These are phyloP conservation scores for Gasteruption jaculator DNA, from an alignment of 2,888 invertebrate species.

Conservation along the genomic window DNA sequence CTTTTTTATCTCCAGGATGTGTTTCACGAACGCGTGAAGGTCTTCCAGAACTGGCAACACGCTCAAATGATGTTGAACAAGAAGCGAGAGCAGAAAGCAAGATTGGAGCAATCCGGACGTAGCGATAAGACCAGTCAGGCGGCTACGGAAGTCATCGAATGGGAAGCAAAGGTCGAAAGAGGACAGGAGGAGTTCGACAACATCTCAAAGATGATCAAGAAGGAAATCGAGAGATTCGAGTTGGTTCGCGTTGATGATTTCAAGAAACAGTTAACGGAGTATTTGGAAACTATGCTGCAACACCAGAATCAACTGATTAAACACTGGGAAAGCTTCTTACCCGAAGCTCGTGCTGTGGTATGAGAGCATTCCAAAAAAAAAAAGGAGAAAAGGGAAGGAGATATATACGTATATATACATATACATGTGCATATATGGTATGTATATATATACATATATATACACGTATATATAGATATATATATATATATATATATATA, in stretches of 20 bases:
- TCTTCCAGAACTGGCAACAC: constrained; percentile 97
- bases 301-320: constrained; percentile 91
- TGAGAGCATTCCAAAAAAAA: constrained; percentile 54
- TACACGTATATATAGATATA: too few relatives aligned
- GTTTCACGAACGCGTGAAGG: constrained; percentile 71
- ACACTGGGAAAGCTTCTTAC: constrained; percentile 94
- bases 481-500: too few relatives aligned
- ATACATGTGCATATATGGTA: too few relatives aligned
- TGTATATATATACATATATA: too few relatives aligned
- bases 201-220: constrained; percentile 90
- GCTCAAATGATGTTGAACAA: constrained; percentile 91
- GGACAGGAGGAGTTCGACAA: constrained; percentile 95
- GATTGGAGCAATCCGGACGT: constrained; percentile 84
- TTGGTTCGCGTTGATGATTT: constrained; percentile 84
- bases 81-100: constrained; percentile 90
- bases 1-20: constrained; percentile 54
- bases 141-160: constrained; percentile 89
- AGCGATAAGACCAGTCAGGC: constrained; percentile 87
- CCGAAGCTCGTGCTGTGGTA: constrained; percentile 89
- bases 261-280: constrained; percentile 82
- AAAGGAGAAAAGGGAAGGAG: too few relatives aligned
- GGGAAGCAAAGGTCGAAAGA: constrained; percentile 95
- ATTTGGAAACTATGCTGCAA: constrained; percentile 89
- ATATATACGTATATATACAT: too few relatives aligned
- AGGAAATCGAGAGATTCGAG: constrained; percentile 91